Evolutionary conservation across 2,113 vertebrate species (phyloP), one percentile per base, ranked within the genome.

Genomic region (Scophthalmus maximus): DNA sequence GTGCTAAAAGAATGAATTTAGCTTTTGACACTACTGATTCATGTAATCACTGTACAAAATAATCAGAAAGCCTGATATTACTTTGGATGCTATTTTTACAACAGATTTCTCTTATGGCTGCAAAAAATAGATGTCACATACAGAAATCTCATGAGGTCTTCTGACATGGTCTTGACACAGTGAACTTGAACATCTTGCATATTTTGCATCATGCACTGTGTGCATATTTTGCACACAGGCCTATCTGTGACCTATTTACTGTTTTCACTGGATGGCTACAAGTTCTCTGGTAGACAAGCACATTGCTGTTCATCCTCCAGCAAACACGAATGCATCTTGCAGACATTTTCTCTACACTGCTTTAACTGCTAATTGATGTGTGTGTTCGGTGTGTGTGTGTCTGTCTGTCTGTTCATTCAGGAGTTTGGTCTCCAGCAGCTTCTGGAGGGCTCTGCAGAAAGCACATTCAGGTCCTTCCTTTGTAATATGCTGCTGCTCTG

Each of bases 401-500:
- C 58, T 83, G 36, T 88, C 58, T 89, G 52, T 86, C n/a, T 70
- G 1, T 75, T 27, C 47, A 14, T 82, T 27, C 91, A 99, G 98
- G 97, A 98, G 34, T 96, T 92, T 49, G 98, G 97, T 72, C 94
- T 99, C 84, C 90, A 94, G 89, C 96, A 98, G 93, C 95, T 99
- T 79, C 95, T 95, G 91, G 96, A 98, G 57, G 97, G 97, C 14
- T 95, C 95, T 0, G 83, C 92, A 0, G 94, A 95, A 22, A 95
- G 91, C 89, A 98, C 95, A 27, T 96, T 99, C 91, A 95, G 98
- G 17, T 96, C 98, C 2, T 96, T 99, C 85, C 93, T 99, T 64
- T 99, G 98, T 68, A 96, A 95, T 91, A 95, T 99, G 95, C 92
- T 99, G 79, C 94, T 99, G 78, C 95, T 99, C 56, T 99, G 96